Percentiles rank a stretch among this genome's conserved stretches.
These are phyloP conservation scores for Notamacropus eugenii DNA, from an alignment of 2,797 vertebrate genomes.

Conservation along the genomic window DNA sequence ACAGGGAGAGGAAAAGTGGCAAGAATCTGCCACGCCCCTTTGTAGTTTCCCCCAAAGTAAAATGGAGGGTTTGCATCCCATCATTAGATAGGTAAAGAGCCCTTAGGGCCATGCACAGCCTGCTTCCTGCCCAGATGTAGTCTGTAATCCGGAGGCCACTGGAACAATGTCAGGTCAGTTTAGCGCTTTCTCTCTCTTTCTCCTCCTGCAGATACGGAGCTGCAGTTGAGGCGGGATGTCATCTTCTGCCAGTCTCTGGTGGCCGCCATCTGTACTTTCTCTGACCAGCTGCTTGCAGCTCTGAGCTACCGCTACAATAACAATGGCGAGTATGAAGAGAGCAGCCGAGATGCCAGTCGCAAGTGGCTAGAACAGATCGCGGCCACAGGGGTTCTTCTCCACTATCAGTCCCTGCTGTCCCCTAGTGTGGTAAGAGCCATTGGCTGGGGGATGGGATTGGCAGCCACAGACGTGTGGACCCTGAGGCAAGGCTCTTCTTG, in stretches of 20 bases:
- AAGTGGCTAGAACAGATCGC: slow-evolving; percentile 99
- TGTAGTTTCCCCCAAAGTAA: background rate
- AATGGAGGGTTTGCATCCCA: background rate
- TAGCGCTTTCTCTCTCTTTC: background rate
- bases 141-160: too few relatives aligned
- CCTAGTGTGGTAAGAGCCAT: slow-evolving; percentile 89
- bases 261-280: slow-evolving; percentile 92
- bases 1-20: background rate
- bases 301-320: slow-evolving; percentile 95
- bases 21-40: background rate
- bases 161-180: background rate
- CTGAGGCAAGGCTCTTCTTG: background rate
- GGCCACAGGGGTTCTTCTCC: slow-evolving; percentile 92
- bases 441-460: rapidly evolving
- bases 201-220: slow-evolving; percentile 90
- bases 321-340: slow-evolving; percentile 96
- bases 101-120: background rate
- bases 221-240: slow-evolving; percentile 94
- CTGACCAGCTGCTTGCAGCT: slow-evolving; percentile 94
- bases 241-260: slow-evolving; percentile 97
- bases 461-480: rapidly evolving
- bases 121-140: background rate
- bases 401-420: slow-evolving; percentile 95
- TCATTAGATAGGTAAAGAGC: background rate
- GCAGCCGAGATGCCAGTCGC: slow-evolving; percentile 95